These are phyloP conservation scores for Tyto alba DNA, from an alignment of 2,113 vertebrate genomes.

Conservation along the genomic window DNA sequence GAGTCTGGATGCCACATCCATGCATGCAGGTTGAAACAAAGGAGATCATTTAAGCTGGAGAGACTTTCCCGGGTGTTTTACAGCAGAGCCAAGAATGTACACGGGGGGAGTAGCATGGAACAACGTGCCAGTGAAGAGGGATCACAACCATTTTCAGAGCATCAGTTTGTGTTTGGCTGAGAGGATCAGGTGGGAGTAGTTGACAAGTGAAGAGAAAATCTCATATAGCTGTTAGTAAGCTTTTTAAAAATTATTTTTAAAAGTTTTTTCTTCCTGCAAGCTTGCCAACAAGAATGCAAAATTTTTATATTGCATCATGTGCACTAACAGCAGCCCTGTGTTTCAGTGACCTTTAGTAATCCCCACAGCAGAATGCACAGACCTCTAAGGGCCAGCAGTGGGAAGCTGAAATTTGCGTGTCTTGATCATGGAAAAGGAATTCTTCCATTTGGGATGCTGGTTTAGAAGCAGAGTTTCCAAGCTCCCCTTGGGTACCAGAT, in stretches of 20 bases:
- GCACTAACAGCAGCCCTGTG: background rate
- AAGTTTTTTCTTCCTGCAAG: background rate
- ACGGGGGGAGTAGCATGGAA: background rate
- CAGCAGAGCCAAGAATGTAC: background rate
- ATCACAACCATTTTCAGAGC: background rate
- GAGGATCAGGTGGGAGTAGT: background rate
- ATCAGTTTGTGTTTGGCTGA: background rate
- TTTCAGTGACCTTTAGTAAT: background rate
- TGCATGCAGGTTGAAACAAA: background rate
- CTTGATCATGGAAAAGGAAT: background rate
- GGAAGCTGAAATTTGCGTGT: background rate
- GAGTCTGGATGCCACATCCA: background rate
- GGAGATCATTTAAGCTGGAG: background rate
- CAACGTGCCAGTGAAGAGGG: background rate
- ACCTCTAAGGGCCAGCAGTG: background rate
- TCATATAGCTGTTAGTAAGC: background rate
- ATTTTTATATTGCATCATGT: background rate
- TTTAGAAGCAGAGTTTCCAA: background rate
- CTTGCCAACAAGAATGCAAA: background rate
- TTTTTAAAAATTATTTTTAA: background rate
- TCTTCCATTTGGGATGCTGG: background rate
- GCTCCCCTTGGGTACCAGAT: background rate
- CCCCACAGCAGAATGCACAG: background rate
- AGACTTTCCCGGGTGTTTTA: background rate
- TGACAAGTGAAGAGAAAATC: background rate